Conservation (phyloP, 2,797 vertebrate genomes). For the Esox masquinongy region DNA sequence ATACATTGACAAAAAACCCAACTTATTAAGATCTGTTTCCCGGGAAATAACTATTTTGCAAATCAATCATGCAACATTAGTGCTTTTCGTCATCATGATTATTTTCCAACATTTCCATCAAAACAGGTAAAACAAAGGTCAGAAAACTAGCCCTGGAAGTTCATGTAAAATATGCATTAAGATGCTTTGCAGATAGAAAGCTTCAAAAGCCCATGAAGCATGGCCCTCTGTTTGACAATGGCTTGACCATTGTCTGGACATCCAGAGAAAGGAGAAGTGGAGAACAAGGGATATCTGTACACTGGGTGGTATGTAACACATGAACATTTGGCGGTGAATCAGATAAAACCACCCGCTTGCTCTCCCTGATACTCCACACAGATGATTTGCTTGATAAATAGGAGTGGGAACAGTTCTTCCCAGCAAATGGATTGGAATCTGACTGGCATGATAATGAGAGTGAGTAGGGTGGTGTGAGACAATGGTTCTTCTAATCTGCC, state of each 20-base stretch:
- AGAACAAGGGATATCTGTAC: conserved; percentile 37
- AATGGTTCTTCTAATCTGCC: neutral
- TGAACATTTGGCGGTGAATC: conserved; percentile 71
- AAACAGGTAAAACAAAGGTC: conserved; percentile 13
- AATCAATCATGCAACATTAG: conserved; percentile 77
- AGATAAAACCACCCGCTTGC: conserved; percentile 51
- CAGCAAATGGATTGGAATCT: conserved; percentile 53
- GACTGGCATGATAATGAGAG: conserved; percentile 70
- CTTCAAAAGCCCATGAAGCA: conserved; percentile 71
- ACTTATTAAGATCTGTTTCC: conserved; percentile 69
- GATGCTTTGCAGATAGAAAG: conserved; percentile 78
- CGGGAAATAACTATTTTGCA: conserved; percentile 72
- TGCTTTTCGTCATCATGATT: conserved; percentile 55
- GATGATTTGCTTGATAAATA: conserved; percentile 68
- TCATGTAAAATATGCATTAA: conserved; percentile 77
- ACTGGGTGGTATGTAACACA: conserved; percentile 48
- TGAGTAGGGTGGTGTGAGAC: conserved; percentile 27
- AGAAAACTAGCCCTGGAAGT: conserved; percentile 55
- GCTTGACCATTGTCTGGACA: conserved; percentile 65
- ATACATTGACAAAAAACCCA: conserved; percentile 61
- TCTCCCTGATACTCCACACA: conserved; percentile 56
- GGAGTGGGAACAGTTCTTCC: conserved; percentile 37
- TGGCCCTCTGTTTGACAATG: conserved; percentile 75
- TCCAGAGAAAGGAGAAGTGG: conserved; percentile 48
- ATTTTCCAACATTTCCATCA: conserved; percentile 62